Percentiles rank a stretch among this genome's conserved stretches.
These are phyloP conservation scores for Laterallus jamaicensis DNA, from an alignment of 2,113 vertebrate genomes.

Conservation along the genomic window DNA sequence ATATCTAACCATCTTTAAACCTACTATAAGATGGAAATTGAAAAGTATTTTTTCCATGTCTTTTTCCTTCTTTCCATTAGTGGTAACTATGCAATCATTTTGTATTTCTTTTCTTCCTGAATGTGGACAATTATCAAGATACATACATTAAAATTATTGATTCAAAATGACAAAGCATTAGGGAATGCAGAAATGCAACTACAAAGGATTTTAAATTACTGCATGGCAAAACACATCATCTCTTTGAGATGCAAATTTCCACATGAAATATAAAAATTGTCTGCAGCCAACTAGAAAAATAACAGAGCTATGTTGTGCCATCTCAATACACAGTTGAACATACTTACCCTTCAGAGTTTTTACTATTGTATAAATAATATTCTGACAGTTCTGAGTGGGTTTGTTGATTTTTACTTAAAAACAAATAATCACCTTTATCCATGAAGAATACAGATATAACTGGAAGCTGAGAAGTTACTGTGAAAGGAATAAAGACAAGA, in stretches of 20 bases:
- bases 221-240: neutral
- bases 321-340: neutral
- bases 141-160: neutral
- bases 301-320: neutral
- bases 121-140: neutral
- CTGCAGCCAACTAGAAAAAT: neutral
- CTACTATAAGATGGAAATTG: neutral
- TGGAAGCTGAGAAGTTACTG: neutral
- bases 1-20: neutral
- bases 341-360: neutral
- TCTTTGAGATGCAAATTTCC: constrained; percentile 38
- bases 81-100: neutral
- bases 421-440: neutral
- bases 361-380: neutral
- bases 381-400: neutral
- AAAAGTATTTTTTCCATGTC: neutral
- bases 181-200: neutral
- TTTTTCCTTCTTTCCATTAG: neutral
- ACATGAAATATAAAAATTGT: neutral
- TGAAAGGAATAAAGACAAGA: neutral
- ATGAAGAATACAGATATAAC: neutral
- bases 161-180: neutral
- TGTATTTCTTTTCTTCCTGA: neutral
- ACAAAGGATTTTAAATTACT: neutral
- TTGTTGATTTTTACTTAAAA: neutral